A percentile compares a stretch with the other conserved stretches of the same genome.
These are phyloP conservation scores for Ciconia maguari DNA, from an alignment of 2,113 vertebrate species.

Conservation along the genomic window DNA sequence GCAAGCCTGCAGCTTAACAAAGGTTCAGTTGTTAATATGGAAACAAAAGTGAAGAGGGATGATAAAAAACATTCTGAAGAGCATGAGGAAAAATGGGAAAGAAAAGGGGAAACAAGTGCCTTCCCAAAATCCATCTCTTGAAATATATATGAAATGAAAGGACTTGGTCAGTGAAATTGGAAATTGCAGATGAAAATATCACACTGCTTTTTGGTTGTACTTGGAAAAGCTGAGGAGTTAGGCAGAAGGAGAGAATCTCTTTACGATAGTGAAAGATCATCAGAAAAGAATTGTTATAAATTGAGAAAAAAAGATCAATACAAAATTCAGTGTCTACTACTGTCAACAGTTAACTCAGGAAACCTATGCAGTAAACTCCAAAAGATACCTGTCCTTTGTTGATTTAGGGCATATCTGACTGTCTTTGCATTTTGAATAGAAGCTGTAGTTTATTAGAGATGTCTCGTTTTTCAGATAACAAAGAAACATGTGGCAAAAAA, in stretches of 20 bases:
- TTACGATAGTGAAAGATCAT: not conserved
- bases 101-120: not conserved
- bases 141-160: not conserved
- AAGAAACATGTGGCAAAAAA: not conserved
- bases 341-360: not conserved
- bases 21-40: not conserved
- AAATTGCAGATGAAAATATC: not conserved
- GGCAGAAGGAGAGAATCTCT: not conserved
- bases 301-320: not conserved
- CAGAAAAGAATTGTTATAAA: not conserved
- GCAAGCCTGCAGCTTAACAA: not conserved
- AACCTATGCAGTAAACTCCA: not conserved
- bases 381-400: not conserved
- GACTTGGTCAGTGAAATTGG: not conserved
- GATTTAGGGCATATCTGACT: not conserved
- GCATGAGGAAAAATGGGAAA: not conserved
- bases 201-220: not conserved
- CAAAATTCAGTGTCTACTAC: not conserved
- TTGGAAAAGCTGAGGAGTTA: not conserved
- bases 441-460: not conserved
- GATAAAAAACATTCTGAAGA: not conserved
- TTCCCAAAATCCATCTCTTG: not conserved
- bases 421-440: not conserved
- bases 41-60: not conserved
- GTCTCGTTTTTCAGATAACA: not conserved